Conservation (phyloP, 2,113 vertebrate species). For the Poeciliopsis prolifica region DNA sequence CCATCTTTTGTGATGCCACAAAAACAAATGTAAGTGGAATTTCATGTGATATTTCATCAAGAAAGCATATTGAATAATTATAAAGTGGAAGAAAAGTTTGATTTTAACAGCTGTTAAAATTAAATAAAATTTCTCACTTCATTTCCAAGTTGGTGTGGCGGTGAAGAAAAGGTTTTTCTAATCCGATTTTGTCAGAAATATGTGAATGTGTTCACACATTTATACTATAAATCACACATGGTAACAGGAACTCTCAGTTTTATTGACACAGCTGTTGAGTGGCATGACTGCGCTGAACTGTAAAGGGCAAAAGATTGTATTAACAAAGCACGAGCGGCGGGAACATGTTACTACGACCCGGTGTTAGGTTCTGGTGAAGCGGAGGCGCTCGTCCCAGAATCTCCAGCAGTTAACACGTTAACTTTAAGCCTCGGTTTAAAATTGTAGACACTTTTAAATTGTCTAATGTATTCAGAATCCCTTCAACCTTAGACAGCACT, state of each 20-base stretch:
- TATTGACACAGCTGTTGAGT: slow-evolving; percentile 19
- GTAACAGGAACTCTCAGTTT: slow-evolving; percentile 7
- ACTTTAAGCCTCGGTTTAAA: slow-evolving; percentile 46
- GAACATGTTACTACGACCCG: slow-evolving; percentile 43
- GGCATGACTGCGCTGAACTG: neutral
- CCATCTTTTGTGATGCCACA: too few species aligned
- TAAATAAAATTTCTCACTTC: too few species aligned
- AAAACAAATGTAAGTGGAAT: too few species aligned
- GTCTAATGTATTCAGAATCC: slow-evolving; percentile 26
- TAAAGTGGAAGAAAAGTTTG: too few species aligned
- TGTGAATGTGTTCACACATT: neutral
- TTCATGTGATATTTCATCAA: too few species aligned
- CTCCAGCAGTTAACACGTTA: slow-evolving; percentile 54
- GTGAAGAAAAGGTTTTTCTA: neutral
- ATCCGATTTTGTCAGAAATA: neutral
- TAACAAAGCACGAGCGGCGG: slow-evolving; percentile 32
- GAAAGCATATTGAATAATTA: too few species aligned
- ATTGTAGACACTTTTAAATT: slow-evolving; percentile 52
- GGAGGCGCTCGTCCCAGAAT: slow-evolving; percentile 17
- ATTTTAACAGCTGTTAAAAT: too few species aligned
- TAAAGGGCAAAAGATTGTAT: slow-evolving; percentile 36
- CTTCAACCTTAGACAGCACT: too few species aligned
- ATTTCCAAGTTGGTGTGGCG: too few species aligned
- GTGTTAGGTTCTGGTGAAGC: slow-evolving; percentile 11
- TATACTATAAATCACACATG: neutral